Evolutionary conservation across 2,888 invertebrate species (phyloP).

Genomic region (Eugnorisma glareosa): DNA sequence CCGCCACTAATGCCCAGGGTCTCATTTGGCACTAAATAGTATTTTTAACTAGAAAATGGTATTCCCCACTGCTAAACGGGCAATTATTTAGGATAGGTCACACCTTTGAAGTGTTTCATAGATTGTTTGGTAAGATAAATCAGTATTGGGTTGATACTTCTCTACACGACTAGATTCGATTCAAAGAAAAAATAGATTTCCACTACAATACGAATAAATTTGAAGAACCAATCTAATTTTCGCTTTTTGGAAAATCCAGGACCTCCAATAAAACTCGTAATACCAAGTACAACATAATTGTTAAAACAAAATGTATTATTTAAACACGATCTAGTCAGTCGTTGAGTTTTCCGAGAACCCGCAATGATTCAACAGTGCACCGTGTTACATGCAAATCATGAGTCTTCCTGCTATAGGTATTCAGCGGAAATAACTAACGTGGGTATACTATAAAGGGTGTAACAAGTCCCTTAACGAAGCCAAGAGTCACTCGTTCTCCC

Average conservation of each 20-base stretch:
- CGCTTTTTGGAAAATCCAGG: constrained; percentile 10
- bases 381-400: constrained; percentile 26
- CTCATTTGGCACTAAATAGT: not conserved
- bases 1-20: too few species aligned
- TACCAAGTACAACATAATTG: not conserved
- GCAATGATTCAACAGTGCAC: constrained; percentile 44
- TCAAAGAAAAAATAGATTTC: not conserved
- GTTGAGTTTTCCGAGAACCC: constrained; percentile 45
- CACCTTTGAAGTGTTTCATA: not conserved
- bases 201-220: not conserved
- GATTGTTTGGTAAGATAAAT: not conserved
- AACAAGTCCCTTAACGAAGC: too few species aligned
- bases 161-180: not conserved
- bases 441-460: too few species aligned
- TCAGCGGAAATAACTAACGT: constrained; percentile 14
- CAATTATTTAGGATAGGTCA: not conserved
- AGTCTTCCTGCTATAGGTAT: constrained; percentile 24
- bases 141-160: not conserved
- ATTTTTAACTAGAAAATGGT: not conserved
- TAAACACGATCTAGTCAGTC: constrained; percentile 36
- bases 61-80: not conserved
- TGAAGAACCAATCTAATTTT: not conserved
- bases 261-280: not conserved
- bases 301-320: constrained; percentile 34
- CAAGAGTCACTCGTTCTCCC: too few species aligned